Evolutionary conservation across 2,888 invertebrate genomes (phyloP).

Genomic region (Agrilus mali): DNA sequence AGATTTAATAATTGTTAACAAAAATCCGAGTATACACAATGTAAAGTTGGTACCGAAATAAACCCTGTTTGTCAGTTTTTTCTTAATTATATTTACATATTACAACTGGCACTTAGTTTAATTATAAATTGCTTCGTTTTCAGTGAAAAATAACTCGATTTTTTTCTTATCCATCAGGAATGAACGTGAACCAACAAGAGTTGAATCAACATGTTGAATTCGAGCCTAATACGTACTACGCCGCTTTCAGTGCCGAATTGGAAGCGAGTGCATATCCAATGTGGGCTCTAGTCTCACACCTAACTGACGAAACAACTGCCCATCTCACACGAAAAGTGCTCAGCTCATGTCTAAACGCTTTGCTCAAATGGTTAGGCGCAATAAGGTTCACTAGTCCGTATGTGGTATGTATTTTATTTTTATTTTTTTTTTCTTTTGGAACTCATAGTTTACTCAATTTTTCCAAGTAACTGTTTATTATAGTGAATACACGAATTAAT

Average conservation of each 20-base stretch:
- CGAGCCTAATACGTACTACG: slow-evolving; percentile 94
- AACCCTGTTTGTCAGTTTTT: too few relatives aligned
- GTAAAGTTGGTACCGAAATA: too few relatives aligned
- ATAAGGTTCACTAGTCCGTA: slow-evolving; percentile 60
- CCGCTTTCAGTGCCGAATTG: slow-evolving; percentile 93
- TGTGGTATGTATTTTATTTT: slow-evolving; percentile 41
- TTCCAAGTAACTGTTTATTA: too few relatives aligned
- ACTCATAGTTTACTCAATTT: not conserved
- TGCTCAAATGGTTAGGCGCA: slow-evolving; percentile 82
- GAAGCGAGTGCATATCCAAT: slow-evolving; percentile 96
- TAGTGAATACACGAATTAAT: too few relatives aligned
- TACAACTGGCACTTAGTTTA: too few relatives aligned
- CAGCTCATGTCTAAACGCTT: slow-evolving; percentile 59
- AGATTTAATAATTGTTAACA: too few relatives aligned
- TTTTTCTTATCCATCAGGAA: slow-evolving; percentile 45
- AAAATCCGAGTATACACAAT: too few relatives aligned
- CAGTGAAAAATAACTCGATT: not conserved
- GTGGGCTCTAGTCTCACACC: slow-evolving; percentile 91
- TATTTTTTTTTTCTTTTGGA: not conserved
- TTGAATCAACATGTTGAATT: slow-evolving; percentile 87
- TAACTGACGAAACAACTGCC: slow-evolving; percentile 60
- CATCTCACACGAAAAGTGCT: slow-evolving; percentile 65
- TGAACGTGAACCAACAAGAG: slow-evolving; percentile 93
- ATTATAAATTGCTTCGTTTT: not conserved
- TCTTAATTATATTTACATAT: too few relatives aligned